Percentiles rank a stretch among this genome's conserved stretches.
These are phyloP conservation scores for Thamnophis sirtalis DNA, from an alignment of 2,113 vertebrate genomes.

Conservation along the genomic window DNA sequence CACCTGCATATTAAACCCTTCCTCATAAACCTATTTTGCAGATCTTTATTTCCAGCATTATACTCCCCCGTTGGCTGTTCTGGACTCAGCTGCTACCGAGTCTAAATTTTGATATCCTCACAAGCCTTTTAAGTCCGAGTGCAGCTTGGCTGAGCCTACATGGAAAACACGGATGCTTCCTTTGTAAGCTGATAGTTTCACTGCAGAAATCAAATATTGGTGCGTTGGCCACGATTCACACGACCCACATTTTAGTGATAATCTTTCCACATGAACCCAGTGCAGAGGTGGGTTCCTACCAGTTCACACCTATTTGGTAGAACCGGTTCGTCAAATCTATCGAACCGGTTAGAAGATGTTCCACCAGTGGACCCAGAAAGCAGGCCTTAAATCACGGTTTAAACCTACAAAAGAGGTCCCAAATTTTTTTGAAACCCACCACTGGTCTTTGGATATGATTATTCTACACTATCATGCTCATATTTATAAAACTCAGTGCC, in stretches of 20 bases:
- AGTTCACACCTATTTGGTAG: too few relatives aligned
- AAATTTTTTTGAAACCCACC: too few relatives aligned
- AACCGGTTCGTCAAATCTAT: too few relatives aligned
- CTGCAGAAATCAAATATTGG: conserved; percentile 6
- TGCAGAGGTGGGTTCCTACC: too few relatives aligned
- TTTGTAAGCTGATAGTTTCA: background rate
- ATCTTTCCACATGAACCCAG: conserved; percentile 2
- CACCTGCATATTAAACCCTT: conserved; percentile 33
- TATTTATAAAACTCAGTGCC: too few relatives aligned
- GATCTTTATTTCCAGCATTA: conserved; percentile 42
- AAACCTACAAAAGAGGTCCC: too few relatives aligned
- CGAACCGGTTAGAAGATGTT: too few relatives aligned
- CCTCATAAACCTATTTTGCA: conserved; percentile 7
- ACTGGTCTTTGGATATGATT: too few relatives aligned
- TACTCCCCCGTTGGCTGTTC: conserved; percentile 24
- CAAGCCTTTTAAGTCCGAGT: conserved; percentile 25
- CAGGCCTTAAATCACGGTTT: too few relatives aligned
- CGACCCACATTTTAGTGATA: background rate
- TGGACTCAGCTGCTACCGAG: conserved; percentile 18
- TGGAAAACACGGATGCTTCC: conserved; percentile 1
- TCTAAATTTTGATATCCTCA: conserved; percentile 23
- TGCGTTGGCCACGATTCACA: background rate
- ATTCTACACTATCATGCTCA: too few relatives aligned
- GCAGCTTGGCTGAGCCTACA: conserved; percentile 20
- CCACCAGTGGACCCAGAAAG: too few relatives aligned